Conservation (phyloP, 2,113 vertebrate species). For the Oryzias celebensis region DNA sequence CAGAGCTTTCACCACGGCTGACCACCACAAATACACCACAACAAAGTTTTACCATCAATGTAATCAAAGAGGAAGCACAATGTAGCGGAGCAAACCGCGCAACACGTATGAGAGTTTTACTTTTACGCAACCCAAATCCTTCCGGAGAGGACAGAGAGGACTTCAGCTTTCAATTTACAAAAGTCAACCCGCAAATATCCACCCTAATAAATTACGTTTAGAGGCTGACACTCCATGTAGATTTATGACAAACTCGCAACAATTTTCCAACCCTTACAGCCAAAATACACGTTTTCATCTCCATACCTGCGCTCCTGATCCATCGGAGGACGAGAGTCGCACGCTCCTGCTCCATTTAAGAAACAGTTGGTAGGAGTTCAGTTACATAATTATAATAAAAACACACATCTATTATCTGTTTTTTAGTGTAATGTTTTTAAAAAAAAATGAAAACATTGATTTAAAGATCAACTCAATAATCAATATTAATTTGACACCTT, state of each 20-base stretch:
- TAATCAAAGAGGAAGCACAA: no score
- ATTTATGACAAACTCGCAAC: background rate
- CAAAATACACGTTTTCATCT: background rate
- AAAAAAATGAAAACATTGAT: no score
- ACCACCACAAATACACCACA: no score
- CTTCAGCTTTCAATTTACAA: no score
- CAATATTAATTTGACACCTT: no score
- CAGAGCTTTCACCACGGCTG: background rate
- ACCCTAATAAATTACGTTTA: background rate
- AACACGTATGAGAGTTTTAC: no score
- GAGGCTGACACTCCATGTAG: background rate
- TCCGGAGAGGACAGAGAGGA: no score
- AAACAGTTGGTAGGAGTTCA: background rate
- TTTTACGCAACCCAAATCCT: no score
- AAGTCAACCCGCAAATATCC: slow-evolving; percentile 3
- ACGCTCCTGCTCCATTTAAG: slow-evolving; percentile 2
- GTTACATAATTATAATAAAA: background rate
- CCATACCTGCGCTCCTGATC: slow-evolving; percentile 10
- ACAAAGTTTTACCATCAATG: no score
- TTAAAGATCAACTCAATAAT: no score
- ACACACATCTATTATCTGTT: background rate
- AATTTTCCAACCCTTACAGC: background rate
- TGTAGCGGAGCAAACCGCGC: no score
- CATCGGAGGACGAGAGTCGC: background rate
- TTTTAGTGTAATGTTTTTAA: background rate